A percentile compares a stretch with the other conserved stretches of the same genome.
phyloP scores from a whole-genome alignment of 1,140 invertebrate genomes.

The Bicyclus anynana region DNA sequence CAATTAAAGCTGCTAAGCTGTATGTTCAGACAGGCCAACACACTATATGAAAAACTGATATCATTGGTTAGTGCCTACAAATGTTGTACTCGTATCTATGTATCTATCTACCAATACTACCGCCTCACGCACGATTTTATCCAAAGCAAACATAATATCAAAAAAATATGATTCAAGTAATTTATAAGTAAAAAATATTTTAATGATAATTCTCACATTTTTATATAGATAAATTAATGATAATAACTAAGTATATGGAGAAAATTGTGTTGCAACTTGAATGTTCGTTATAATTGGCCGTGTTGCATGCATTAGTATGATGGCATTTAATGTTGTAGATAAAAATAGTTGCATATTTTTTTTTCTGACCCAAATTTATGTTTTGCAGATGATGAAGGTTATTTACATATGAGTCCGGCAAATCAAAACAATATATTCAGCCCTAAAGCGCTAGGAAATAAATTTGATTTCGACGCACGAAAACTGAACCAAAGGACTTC shows the following conservation, averaged over 20 bases:
- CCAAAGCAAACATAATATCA: no score
- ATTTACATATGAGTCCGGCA: conserved; percentile 69
- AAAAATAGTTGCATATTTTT: background rate
- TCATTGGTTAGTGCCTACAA: no score
- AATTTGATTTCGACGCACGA: conserved; percentile 64
- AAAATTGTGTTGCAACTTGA: background rate
- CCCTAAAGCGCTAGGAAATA: conserved; percentile 49
- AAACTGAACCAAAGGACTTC: conserved; percentile 41
- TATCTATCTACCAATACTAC: no score
- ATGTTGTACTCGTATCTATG: no score
- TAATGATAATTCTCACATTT: no score
- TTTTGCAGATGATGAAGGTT: conserved; percentile 71
- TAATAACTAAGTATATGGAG: background rate
- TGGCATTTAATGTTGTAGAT: background rate
- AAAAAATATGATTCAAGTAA: no score
- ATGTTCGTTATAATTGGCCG: background rate
- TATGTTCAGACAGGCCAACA: no score
- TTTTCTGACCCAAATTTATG: background rate
- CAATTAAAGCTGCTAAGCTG: no score
- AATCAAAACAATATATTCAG: conserved; percentile 55
- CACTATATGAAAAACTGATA: no score
- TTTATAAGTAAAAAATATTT: no score
- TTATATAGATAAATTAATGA: no score
- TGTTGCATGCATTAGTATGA: background rate
- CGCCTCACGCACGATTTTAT: no score